A percentile compares a stretch with the other conserved stretches of the same genome.
phyloP scores from a whole-genome alignment of 2,797 vertebrate species.

The Mormyrops attenuatus region DNA sequence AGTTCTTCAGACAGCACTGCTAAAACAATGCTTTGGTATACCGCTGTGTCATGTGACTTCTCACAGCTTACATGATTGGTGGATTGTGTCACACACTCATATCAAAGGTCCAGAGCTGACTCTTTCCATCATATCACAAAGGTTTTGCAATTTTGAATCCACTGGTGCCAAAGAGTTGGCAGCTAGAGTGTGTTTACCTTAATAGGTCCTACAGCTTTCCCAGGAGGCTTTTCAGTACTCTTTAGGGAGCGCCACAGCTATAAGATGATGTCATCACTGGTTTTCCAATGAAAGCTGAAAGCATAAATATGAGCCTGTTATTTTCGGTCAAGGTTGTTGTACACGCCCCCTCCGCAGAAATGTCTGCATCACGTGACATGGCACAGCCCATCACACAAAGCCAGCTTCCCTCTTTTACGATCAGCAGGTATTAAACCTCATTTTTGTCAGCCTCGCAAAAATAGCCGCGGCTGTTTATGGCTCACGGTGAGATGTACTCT shows the following conservation, averaged over 20 bases:
- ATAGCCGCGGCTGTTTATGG: neutral
- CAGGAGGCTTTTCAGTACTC: neutral
- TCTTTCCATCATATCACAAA: neutral
- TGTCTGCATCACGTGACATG: neutral
- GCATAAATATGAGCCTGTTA: neutral
- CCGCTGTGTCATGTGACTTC: neutral
- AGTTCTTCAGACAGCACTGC: neutral
- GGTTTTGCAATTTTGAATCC: neutral
- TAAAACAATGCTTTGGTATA: neutral
- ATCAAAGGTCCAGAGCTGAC: neutral
- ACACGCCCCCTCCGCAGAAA: neutral
- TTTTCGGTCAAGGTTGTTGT: neutral
- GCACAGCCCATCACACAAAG: neutral
- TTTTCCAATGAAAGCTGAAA: neutral
- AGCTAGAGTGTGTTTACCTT: neutral
- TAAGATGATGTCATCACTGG: neutral
- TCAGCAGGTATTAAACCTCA: conserved; percentile 1
- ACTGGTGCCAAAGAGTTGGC: neutral
- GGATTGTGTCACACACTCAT: neutral
- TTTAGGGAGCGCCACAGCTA: neutral
- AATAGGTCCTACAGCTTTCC: neutral
- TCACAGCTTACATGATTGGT: neutral
- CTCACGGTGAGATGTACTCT: neutral
- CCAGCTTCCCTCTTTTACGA: neutral
- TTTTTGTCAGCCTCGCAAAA: neutral